Evolutionary conservation across 2,797 vertebrate genomes (phyloP).

Genomic region (Amazonetta brasiliensis): DNA sequence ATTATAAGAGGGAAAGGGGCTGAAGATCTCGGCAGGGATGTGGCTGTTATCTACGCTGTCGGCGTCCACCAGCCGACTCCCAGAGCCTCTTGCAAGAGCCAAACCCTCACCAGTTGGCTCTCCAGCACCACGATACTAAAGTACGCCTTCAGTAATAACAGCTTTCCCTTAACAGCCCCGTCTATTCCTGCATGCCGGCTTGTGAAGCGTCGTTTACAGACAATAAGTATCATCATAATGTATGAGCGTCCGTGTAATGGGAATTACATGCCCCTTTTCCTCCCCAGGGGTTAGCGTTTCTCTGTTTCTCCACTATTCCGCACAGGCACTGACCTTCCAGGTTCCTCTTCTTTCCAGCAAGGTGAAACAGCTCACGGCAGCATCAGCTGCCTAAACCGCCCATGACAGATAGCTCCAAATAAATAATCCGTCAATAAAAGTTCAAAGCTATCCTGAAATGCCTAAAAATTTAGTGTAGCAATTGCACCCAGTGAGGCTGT

Average conservation of each 20-base stretch:
- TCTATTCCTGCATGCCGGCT: background rate
- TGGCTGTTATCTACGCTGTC: background rate
- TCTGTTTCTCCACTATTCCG: conserved; percentile 23
- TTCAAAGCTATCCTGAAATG: conserved; percentile 5
- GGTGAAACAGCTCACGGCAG: conserved; percentile 39
- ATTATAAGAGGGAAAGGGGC: conserved; percentile 11
- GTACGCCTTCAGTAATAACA: background rate
- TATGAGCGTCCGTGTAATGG: conserved; percentile 55
- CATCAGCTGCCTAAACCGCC: background rate
- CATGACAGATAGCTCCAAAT: conserved; percentile 19
- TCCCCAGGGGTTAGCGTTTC: conserved; percentile 33
- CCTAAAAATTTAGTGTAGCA: background rate
- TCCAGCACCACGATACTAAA: background rate
- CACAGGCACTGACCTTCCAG: conserved; percentile 53
- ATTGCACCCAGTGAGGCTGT: background rate
- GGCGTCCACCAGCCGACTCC: background rate
- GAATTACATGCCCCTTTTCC: conserved; percentile 55
- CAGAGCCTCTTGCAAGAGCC: background rate
- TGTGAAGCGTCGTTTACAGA: conserved; percentile 27
- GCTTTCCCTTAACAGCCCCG: background rate
- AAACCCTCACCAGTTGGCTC: background rate
- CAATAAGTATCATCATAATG: conserved; percentile 42
- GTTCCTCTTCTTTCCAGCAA: conserved; percentile 36
- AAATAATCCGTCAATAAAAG: background rate
- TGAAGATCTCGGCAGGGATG: background rate